Conservation (phyloP, 2,113 vertebrate species). For the Emydura subglobosa region DNA sequence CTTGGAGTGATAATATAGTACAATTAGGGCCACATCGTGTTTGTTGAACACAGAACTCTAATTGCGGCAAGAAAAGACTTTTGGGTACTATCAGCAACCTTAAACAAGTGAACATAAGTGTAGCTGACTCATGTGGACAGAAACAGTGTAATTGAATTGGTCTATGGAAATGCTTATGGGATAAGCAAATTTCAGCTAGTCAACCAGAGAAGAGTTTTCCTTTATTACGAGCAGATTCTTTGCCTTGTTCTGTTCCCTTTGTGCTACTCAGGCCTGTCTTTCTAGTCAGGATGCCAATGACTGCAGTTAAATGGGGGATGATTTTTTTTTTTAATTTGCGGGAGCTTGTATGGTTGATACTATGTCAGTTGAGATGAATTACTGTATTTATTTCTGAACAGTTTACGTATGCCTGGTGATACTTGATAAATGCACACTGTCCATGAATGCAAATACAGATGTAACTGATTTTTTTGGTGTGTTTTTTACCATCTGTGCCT, state of each 20-base stretch:
- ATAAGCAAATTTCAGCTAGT: neutral
- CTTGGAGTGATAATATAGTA: neutral
- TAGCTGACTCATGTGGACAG: neutral
- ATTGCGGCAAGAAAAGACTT: neutral
- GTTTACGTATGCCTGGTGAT: neutral
- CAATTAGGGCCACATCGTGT: constrained; percentile 28
- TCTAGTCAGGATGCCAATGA: neutral
- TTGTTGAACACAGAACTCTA: neutral
- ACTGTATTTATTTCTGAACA: neutral
- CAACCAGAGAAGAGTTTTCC: rapidly evolving
- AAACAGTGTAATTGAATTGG: neutral
- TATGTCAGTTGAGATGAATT: neutral
- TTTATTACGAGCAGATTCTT: neutral
- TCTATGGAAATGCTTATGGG: neutral
- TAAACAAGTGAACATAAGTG: constrained; percentile 12
- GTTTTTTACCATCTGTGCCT: neutral
- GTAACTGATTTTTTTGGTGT: neutral
- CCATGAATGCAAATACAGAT: neutral
- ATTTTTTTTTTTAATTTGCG: neutral
- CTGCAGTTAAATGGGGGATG: too few relatives aligned
- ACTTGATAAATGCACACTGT: neutral
- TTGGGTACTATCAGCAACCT: constrained; percentile 7
- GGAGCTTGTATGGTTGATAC: neutral
- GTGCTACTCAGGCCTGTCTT: neutral
- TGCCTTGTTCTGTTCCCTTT: neutral